Evolutionary conservation across 2,888 invertebrate genomes (phyloP), one percentile per base, ranked within the genome.

Genomic region (Synanthedon andrenaeformis): DNA sequence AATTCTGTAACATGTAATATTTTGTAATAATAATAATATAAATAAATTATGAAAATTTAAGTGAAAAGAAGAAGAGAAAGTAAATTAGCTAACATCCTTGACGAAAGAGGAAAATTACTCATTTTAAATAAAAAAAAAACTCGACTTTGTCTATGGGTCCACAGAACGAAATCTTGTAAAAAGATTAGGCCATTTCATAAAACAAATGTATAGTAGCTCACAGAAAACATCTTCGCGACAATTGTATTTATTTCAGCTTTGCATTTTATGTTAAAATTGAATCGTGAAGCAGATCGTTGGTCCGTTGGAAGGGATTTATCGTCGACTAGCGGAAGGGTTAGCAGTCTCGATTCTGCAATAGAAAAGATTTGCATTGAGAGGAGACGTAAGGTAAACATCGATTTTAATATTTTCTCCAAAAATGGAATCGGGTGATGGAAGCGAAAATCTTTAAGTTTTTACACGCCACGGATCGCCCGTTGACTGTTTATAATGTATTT

Each of bases 101-200:
- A 73, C 65, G 61, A 72, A 71, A 72, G 70, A 70, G 72, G 69
- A 73, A 79, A 75, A 74, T 67, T 71, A 75, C 69, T 71, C 67
- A 73, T 70, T 76, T 70, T 65, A 81, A 82, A 82, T 79, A 81
- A 85, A 83, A 85, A 82, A 70, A 19, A 41, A 76, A 74, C 64
- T 69, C 59, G 62, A 68, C 65, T 63, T 84, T 86, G 86, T 87
- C 86, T 87, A 87, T 87, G 87, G 79, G 78, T 83, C 75, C 78
- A 83, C 84, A 85, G 87, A 87, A 87, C 84, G 83, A 85, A 87
- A 88, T 88, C 88, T 88, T 87, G 87, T 85, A 88, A 87, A 35
- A 84, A 88, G 88, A 88, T 85, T 88, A 88, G 88, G 88, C 88
- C 88, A 88, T 88, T 88, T 87, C 88, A 87, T 88, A 86, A 85